A percentile compares a stretch with the other conserved stretches of the same genome.
phyloP scores from a whole-genome alignment of 2,797 vertebrate genomes.

The Eutrigla gurnardus region DNA sequence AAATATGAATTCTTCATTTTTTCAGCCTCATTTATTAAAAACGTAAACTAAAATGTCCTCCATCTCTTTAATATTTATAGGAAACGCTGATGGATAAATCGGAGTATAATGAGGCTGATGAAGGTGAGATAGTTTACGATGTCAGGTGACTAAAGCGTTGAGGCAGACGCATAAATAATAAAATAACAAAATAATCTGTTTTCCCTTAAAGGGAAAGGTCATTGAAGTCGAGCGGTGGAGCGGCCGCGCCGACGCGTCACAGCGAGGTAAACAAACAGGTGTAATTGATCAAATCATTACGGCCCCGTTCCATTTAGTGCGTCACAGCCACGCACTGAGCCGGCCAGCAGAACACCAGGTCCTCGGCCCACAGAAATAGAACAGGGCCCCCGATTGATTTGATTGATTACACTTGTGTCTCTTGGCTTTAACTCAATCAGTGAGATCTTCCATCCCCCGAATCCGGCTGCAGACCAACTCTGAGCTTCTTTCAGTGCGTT shows the following conservation, averaged over 20 bases:
- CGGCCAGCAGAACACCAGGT: too few relatives aligned
- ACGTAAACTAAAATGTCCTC: not conserved
- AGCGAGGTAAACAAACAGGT: not conserved
- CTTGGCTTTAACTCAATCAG: not conserved
- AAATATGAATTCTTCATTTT: not conserved
- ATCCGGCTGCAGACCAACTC: fast-evolving
- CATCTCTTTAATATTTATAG: not conserved
- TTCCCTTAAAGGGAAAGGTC: too few relatives aligned
- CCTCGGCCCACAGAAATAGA: not conserved
- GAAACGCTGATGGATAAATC: not conserved
- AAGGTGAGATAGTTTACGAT: not conserved
- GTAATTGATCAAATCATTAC: not conserved
- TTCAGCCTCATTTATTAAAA: not conserved
- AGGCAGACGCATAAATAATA: not conserved
- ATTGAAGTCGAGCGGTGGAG: not conserved
- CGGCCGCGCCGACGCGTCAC: not conserved
- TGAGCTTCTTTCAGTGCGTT: not conserved
- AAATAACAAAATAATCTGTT: too few relatives aligned
- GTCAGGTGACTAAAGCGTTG: not conserved
- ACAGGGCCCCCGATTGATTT: too few relatives aligned
- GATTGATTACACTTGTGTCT: not conserved
- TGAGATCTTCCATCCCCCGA: not conserved
- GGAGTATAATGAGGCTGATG: not conserved
- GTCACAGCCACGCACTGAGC: not conserved
- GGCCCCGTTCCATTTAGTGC: not conserved